A percentile compares a stretch with the other conserved stretches of the same genome.
Conservation (phyloP, 2,797 vertebrate species). For the Megalops cyprinoides region DNA sequence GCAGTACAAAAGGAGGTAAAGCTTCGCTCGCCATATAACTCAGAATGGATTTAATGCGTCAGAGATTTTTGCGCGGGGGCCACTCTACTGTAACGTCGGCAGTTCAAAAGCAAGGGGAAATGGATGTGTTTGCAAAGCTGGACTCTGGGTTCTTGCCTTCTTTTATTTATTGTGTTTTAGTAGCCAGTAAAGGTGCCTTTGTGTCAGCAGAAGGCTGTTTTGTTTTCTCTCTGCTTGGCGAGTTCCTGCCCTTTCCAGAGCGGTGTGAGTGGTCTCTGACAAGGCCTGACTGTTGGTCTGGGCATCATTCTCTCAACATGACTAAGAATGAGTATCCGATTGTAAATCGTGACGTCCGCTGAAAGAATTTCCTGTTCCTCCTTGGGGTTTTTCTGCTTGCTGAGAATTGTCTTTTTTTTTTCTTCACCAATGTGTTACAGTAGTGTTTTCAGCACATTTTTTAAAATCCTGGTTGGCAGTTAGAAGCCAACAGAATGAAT, state of each 20-base stretch:
- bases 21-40: too few species aligned
- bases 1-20: not conserved
- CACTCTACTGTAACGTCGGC: too few species aligned
- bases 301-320: not conserved
- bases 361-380: conserved; percentile 32
- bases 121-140: not conserved
- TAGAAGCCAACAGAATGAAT: not conserved
- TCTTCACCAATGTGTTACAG: conserved; percentile 14
- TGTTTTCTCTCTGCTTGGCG: not conserved
- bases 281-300: not conserved
- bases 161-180: not conserved
- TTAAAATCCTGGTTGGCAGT: not conserved
- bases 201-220: not conserved
- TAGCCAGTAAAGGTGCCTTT: not conserved
- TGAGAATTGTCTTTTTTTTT: conserved; percentile 21
- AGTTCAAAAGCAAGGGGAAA: not conserved
- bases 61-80: too few species aligned
- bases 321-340: not conserved
- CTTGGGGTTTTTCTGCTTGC: not conserved
- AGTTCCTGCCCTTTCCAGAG: not conserved
- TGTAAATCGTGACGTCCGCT: not conserved
- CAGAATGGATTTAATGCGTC: too few species aligned
- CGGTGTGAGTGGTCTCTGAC: not conserved
- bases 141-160: not conserved
- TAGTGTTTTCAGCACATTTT: not conserved